phyloP scores from a whole-genome alignment of 53 echinoderm and acorn worm genomes.

The Echinometra lucunter region DNA sequence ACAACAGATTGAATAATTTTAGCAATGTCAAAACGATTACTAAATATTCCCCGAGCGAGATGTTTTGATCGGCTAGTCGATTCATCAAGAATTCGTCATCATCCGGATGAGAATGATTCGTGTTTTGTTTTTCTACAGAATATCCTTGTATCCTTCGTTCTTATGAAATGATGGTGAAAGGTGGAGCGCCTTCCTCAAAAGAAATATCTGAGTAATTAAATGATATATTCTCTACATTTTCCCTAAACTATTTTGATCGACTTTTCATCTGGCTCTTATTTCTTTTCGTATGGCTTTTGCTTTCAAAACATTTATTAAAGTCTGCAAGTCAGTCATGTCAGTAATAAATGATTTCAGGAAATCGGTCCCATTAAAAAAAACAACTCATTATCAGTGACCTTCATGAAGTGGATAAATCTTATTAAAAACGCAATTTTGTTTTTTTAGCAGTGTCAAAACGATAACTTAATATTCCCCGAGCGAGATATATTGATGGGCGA shows the following conservation, averaged over 20 bases:
- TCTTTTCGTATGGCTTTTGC: not conserved
- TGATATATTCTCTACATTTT: too few species aligned
- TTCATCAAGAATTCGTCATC: slow-evolving; percentile 12
- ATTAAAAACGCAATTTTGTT: not conserved
- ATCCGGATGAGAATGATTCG: not conserved
- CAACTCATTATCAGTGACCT: not conserved
- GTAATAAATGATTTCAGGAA: not conserved
- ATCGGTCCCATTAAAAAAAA: not conserved
- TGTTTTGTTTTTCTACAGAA: not conserved
- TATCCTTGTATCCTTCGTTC: not conserved
- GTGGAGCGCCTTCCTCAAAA: not conserved
- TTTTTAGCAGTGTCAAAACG: slow-evolving; percentile 46
- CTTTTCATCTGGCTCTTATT: not conserved
- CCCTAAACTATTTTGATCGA: not conserved
- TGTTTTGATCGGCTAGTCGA: not conserved
- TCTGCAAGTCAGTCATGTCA: too few species aligned
- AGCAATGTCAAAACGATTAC: slow-evolving; percentile 53
- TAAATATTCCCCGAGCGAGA: not conserved
- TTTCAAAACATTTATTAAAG: not conserved
- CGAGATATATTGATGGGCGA: not conserved
- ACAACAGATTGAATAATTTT: slow-evolving; percentile 18
- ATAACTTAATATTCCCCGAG: slow-evolving; percentile 31
- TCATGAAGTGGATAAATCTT: not conserved
- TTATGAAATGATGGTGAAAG: not conserved
- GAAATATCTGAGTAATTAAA: too few species aligned